Evolutionary conservation across 2,888 invertebrate species (phyloP), one percentile per base, ranked within the genome.

Genomic region (Heteromyza rotundicornis): DNA sequence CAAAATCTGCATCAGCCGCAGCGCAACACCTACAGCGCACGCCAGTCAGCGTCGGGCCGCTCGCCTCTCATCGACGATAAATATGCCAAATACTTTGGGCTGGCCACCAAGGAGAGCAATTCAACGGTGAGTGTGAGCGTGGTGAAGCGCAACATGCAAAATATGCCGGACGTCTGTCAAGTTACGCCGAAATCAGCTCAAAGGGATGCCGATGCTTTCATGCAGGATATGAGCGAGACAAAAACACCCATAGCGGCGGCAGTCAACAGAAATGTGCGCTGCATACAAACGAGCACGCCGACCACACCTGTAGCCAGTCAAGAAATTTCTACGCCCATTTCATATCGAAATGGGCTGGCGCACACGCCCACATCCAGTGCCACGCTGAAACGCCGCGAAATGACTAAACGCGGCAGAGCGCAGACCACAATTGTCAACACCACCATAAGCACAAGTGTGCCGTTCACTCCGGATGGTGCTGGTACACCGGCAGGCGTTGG

Each of bases 41-140:
- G 40, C 3, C 10, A 40, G 40, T 3, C 40, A n/a, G 2, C 61
- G 68, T 49, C 68, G 66, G 66, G 40, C 14, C 3, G 65, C 1
- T 68, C 73, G 1, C 63, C 58, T 10, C 62, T 50, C 56, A 60
- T 78, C 22, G 74, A 77, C 57, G 72, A 76, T 3, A 80, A 78
- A 35, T 74, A 68, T 60, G 79, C 79, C 19, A 81, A 80, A 63
- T 82, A 79, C 65, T 82, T 82, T 67, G 82, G 82, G 2, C 27
- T 75, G n/a, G 53, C 65, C n/a, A 35, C 24, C 32, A 64, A 62
- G 16, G 63, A 64, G 0, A 57, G 27, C 14, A 23, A 1, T 14
- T 14, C 3, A 40, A 7, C 2, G n/a, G 12, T 10, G 40, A 7
- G 2, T 3, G n/a, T 12, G 12, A 40, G n/a, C 3, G 54, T 59